Conservation (phyloP, 2,888 invertebrate genomes). For the Lymantria monacha region DNA sequence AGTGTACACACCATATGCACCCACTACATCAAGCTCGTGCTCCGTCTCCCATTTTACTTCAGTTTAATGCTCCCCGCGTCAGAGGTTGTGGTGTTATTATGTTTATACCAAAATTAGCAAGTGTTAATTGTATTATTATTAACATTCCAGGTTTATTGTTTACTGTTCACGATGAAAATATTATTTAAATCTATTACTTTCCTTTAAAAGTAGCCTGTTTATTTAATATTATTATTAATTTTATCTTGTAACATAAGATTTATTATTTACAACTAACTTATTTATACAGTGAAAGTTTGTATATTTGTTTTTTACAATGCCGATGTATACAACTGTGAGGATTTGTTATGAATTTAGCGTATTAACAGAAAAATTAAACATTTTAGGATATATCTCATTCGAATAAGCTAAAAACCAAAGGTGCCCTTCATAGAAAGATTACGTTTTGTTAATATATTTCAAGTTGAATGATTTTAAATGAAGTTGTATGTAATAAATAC, state of each 20-base stretch:
- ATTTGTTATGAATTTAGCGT: conserved; percentile 76
- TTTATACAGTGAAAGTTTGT: conserved; percentile 63
- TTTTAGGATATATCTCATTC: conserved; percentile 82
- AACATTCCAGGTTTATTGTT: conserved; percentile 79
- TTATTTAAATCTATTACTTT: conserved; percentile 66
- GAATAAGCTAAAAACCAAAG: conserved; percentile 92
- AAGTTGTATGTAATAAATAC: conserved; percentile 77
- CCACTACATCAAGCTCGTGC: conserved; percentile 45
- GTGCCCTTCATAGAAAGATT: conserved; percentile 88
- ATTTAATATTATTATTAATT: conserved; percentile 69
- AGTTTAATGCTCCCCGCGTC: conserved; percentile 44
- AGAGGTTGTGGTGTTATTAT: conserved; percentile 65
- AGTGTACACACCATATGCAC: conserved; percentile 14
- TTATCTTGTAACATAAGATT: conserved; percentile 76
- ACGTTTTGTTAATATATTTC: conserved; percentile 82
- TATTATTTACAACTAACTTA: conserved; percentile 81
- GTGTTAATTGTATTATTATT: conserved; percentile 73
- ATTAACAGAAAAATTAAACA: conserved; percentile 79
- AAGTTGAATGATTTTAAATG: conserved; percentile 78
- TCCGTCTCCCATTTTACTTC: conserved; percentile 53
- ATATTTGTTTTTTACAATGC: conserved; percentile 70
- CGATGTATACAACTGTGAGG: conserved; percentile 73
- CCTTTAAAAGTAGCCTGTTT: conserved; percentile 64
- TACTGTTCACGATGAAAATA: conserved; percentile 65
- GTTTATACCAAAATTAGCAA: conserved; percentile 77